Evolutionary conservation across 2,888 invertebrate species (phyloP).

Genomic region (Nephrotoma guestfalica): DNA sequence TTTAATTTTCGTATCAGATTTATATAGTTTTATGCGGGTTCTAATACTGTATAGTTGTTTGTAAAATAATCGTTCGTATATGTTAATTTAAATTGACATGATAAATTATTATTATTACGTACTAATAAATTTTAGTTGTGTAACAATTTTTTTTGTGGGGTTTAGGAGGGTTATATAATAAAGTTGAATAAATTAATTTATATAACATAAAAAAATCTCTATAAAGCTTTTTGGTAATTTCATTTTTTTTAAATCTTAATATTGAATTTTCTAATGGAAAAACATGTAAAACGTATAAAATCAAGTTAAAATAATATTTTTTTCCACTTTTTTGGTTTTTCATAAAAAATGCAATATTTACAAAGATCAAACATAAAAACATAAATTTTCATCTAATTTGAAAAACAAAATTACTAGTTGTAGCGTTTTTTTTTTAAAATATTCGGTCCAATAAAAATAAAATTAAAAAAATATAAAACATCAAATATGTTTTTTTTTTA

Average conservation of each 20-base stretch:
- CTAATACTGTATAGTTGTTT: neutral
- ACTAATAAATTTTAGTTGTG: neutral
- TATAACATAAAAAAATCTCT: neutral
- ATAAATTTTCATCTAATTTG: slow-evolving; percentile 1
- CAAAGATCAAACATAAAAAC: slow-evolving; percentile 2
- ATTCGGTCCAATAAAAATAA: neutral
- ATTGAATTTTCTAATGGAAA: neutral
- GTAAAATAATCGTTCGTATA: neutral
- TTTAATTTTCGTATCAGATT: neutral
- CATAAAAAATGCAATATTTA: slow-evolving; percentile 2
- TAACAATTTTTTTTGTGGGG: neutral
- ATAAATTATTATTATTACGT: neutral
- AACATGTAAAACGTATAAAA: neutral
- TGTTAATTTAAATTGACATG: neutral
- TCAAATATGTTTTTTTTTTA: slow-evolving; percentile 5
- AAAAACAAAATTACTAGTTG: neutral
- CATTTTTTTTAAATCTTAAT: neutral
- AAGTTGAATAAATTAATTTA: neutral
- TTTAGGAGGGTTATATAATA: neutral
- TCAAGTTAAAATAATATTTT: neutral
- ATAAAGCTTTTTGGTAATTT: neutral
- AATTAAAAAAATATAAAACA: neutral
- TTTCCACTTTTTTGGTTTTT: neutral
- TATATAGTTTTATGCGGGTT: neutral
- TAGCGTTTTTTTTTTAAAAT: neutral